A percentile compares a stretch with the other conserved stretches of the same genome.
Evolutionary conservation across 1,140 invertebrate genomes (phyloP).

Genomic region (Tachypleus tridentatus): DNA sequence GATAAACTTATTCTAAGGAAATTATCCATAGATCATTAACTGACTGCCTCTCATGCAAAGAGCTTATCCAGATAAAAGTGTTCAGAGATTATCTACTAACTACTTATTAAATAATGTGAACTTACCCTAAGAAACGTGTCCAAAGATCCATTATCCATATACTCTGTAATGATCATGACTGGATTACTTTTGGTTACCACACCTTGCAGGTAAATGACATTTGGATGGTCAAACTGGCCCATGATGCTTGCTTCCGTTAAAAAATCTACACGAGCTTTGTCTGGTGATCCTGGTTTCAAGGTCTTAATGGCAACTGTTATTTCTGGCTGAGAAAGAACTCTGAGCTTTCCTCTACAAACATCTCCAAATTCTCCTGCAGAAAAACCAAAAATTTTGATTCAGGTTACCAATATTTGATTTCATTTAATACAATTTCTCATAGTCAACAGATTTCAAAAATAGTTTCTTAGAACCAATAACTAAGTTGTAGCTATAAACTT

Average conservation of each 20-base stretch:
- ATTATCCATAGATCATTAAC: slow-evolving; percentile 36
- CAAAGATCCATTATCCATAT: slow-evolving; percentile 98
- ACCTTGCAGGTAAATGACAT: slow-evolving; percentile 97
- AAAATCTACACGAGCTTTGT: slow-evolving; percentile 93
- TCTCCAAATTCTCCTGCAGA: slow-evolving; percentile 83
- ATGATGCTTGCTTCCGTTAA: slow-evolving; percentile 95
- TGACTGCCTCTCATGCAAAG: too few species aligned
- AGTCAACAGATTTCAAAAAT: too few species aligned
- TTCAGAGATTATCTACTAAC: too few species aligned
- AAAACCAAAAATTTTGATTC: slow-evolving; percentile 1
- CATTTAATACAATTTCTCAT: too few species aligned
- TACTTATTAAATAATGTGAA: neutral
- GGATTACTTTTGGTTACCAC: slow-evolving; percentile 99
- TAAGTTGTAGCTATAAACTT: too few species aligned
- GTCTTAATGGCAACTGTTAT: slow-evolving; percentile 84
- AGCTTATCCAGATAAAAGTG: too few species aligned
- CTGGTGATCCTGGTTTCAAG: slow-evolving; percentile 87
- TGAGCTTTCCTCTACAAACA: slow-evolving; percentile 86
- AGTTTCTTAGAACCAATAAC: too few species aligned
- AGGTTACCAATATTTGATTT: too few species aligned
- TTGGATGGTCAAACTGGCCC: slow-evolving; percentile 99
- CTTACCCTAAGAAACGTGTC: slow-evolving; percentile 89
- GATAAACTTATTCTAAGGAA: slow-evolving; percentile 65
- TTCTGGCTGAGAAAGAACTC: slow-evolving; percentile 61
- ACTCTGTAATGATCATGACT: slow-evolving; percentile 99